Conservation (phyloP, 2,797 vertebrate species). For the Coracias cyanogaster region DNA sequence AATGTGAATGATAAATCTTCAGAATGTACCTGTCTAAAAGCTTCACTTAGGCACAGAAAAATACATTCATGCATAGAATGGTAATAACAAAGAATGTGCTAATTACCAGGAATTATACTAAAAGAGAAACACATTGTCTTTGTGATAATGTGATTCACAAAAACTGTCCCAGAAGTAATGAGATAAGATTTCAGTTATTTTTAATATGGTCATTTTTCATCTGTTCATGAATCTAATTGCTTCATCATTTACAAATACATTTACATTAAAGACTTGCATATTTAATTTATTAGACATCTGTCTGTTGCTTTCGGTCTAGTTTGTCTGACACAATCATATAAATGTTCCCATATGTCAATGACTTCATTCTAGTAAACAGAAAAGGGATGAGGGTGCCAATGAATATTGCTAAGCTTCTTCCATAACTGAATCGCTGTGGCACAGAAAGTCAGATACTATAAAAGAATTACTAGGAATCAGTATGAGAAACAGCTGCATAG, state of each 20-base stretch:
- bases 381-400: conserved; percentile 40
- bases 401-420: conserved; percentile 54
- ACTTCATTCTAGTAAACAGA: conserved; percentile 70
- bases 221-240: neutral
- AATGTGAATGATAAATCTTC: neutral
- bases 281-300: conserved; percentile 9
- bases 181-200: conserved; percentile 4
- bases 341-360: conserved; percentile 69
- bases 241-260: neutral
- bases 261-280: conserved; percentile 22
- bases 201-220: neutral
- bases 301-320: conserved; percentile 34
- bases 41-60: neutral
- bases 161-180: conserved; percentile 1
- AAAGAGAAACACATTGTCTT: neutral
- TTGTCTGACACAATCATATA: conserved; percentile 48
- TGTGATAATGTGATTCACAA: neutral
- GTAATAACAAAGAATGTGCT: neutral
- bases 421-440: conserved; percentile 29
- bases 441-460: conserved; percentile 40
- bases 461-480: conserved; percentile 33
- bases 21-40: neutral
- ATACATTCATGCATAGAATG: neutral
- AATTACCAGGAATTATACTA: neutral
- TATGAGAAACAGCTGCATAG: conserved; percentile 42